Evolutionary conservation across 1,140 invertebrate genomes (phyloP), one percentile per base, ranked within the genome.

Genomic region (Andrena cerasifolii): DNA sequence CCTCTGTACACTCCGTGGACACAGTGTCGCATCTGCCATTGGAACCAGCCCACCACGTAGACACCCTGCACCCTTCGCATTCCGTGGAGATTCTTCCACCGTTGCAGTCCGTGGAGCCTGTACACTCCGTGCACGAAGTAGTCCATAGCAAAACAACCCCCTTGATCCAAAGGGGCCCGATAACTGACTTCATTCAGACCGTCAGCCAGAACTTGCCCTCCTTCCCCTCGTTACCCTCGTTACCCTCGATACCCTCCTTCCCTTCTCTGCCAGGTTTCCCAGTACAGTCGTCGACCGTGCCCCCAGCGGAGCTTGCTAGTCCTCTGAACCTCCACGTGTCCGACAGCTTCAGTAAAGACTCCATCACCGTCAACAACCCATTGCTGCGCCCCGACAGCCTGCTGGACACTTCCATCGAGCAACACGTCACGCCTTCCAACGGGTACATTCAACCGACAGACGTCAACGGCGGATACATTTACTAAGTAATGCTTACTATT

Each of bases 381-480:
- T 14, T 28, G 3, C 14, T 71, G 6, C 12, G 45, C 33, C 12
- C 0, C 6, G 18, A 51, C 21, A 4, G 45, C 6, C 3, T 28
- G 26, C 21, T 33, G 7, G 40, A 21, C 4, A 45, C 12, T 3
- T 2, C 21, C 24, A 16, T 49, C 10, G n/a, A 36, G 14, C 72
- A 72, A 8, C 40, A 61, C 16, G 53, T 65, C 14, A 33, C 59
- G 0, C 12, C 62, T 18, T 21, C 21, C 47, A 80, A 73, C 7
- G 82, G 82, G 16, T 65, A 78, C 47, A 62, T 33, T n/a, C 88
- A 91, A 58, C 75, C 75, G 0, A 85, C 79, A 5, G 89, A 72
- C 26, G 68, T 72, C 16, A 89, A 91, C 24, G 91, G 91, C 70
- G 90, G 89, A 26, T 92, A 92, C 65, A 54, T 90, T 18, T 92